Percentiles rank a stretch among this genome's conserved stretches.
Evolutionary conservation across 2,113 vertebrate species (phyloP).

Genomic region (Solea solea): DNA sequence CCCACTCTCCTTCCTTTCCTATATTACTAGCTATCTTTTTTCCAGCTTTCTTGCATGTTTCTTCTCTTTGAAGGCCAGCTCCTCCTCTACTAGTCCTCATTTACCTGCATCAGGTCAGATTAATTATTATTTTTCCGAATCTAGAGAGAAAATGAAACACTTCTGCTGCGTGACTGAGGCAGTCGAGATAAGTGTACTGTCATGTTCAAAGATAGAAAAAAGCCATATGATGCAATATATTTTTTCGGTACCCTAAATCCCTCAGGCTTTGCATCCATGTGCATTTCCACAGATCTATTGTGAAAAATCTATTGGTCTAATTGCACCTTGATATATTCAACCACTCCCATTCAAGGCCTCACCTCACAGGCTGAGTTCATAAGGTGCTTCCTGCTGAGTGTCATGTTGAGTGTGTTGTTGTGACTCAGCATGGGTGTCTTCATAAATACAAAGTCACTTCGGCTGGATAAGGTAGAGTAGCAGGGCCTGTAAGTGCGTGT

Average conservation of each 20-base stretch:
- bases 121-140: slow-evolving; percentile 27
- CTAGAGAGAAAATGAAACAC: slow-evolving; percentile 8
- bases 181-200: slow-evolving; percentile 1
- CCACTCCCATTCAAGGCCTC: slow-evolving; percentile 57
- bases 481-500: slow-evolving; percentile 87
- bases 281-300: too few species aligned
- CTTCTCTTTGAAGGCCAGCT: slow-evolving; percentile 3
- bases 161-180: slow-evolving; percentile 20
- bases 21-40: slow-evolving; percentile 8
- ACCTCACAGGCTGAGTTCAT: slow-evolving; percentile 82
- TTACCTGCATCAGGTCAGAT: slow-evolving; percentile 16
- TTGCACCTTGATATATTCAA: neutral
- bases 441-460: slow-evolving; percentile 91
- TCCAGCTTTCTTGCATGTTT: slow-evolving; percentile 18
- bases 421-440: slow-evolving; percentile 88
- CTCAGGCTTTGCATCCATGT: neutral
- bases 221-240: neutral
- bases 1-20: slow-evolving; percentile 18
- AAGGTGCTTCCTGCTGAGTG: slow-evolving; percentile 84
- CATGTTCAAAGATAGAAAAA: neutral
- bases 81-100: slow-evolving; percentile 30
- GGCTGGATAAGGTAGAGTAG: slow-evolving; percentile 88
- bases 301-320: slow-evolving; percentile 1
- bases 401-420: slow-evolving; percentile 85
- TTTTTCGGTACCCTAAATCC: neutral